phyloP scores from a whole-genome alignment of 2,888 invertebrate species.

The Orchesella flavescens region DNA sequence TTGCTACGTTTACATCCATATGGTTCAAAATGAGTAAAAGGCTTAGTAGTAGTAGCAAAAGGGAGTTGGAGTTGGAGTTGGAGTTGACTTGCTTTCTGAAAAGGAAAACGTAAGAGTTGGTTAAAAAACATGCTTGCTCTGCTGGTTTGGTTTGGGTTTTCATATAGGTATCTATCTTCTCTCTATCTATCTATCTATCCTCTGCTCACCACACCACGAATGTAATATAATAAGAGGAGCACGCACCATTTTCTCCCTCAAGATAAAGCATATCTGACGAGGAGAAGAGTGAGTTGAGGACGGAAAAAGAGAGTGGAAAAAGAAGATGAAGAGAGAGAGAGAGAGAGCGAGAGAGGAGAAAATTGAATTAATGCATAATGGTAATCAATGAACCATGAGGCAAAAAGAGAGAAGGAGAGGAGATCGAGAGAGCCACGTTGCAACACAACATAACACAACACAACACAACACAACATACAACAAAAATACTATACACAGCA shows the following conservation, averaged over 20 bases:
- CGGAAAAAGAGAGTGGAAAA: conserved; percentile 17
- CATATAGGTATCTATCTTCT: too few species aligned
- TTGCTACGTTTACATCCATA: too few species aligned
- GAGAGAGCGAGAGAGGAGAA: conserved; percentile 47
- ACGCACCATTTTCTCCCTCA: conserved; percentile 56
- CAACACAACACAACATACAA: background rate
- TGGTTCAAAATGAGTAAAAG: too few species aligned
- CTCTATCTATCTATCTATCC: too few species aligned
- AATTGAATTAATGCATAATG: conserved; percentile 65
- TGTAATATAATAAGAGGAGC: conserved; percentile 44
- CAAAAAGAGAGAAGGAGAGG: conserved; percentile 24
- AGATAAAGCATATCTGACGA: conserved; percentile 55
- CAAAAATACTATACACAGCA: background rate
- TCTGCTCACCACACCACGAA: conserved; percentile 38
- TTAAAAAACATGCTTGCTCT: conserved; percentile 33
- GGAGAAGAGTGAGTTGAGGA: background rate
- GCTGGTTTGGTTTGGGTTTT: conserved; percentile 15
- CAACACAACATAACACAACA: conserved; percentile 9
- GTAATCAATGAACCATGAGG: conserved; percentile 64
- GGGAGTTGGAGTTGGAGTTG: too few species aligned
- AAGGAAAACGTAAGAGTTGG: background rate
- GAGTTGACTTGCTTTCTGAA: background rate
- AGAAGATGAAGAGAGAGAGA: conserved; percentile 38
- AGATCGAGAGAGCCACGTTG: conserved; percentile 3
- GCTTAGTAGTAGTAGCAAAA: too few species aligned